phyloP scores from a whole-genome alignment of 2,113 vertebrate genomes.

The Geococcyx californianus region DNA sequence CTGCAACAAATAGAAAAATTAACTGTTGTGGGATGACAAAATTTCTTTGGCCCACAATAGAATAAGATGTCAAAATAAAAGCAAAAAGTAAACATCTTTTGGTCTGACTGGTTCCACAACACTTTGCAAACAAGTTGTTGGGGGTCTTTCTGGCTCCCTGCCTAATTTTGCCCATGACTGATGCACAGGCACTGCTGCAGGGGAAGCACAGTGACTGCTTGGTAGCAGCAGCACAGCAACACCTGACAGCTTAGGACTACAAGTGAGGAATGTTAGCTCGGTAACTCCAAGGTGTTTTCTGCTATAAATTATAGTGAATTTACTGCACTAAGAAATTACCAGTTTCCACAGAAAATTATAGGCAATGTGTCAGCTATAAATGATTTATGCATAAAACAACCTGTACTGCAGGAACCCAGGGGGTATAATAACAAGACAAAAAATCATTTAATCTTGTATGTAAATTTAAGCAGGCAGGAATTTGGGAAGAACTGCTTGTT shows the following conservation, averaged over 20 bases:
- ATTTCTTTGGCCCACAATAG: accelerated
- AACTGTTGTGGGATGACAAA: neutral
- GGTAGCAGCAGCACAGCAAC: neutral
- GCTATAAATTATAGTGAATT: conserved; percentile 16
- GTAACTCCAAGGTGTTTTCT: conserved; percentile 36
- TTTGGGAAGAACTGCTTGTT: conserved; percentile 49
- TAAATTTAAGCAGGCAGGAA: conserved; percentile 60
- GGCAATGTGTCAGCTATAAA: conserved; percentile 37
- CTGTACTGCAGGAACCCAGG: conserved; percentile 9
- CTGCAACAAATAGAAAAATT: neutral
- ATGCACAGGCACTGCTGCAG: accelerated
- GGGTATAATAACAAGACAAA: conserved; percentile 48
- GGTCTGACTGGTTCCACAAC: neutral
- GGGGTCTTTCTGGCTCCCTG: neutral
- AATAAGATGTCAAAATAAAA: conserved; percentile 2
- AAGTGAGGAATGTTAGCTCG: conserved; percentile 23
- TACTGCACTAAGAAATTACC: conserved; percentile 15
- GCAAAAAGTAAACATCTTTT: neutral
- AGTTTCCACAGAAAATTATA: conserved; percentile 59
- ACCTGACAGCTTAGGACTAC: neutral
- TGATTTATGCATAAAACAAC: conserved; percentile 55
- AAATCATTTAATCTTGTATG: conserved; percentile 60
- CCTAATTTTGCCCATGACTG: neutral
- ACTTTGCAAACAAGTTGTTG: neutral
- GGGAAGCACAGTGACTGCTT: neutral